Conservation (phyloP, 2,797 vertebrate species). For the Meriones psammophilus region DNA sequence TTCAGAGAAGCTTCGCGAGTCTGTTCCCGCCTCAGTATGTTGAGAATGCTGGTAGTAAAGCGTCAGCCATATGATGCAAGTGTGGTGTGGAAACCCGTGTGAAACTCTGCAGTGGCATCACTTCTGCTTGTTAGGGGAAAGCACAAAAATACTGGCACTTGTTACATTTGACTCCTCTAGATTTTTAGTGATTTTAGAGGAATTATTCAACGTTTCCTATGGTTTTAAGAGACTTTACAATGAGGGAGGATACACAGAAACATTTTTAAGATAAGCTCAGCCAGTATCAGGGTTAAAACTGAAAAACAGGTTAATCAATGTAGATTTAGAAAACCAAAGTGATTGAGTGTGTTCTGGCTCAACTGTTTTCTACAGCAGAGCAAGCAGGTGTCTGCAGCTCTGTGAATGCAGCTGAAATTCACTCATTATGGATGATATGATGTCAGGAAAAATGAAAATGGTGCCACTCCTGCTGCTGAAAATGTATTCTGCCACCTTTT, state of each 20-base stretch:
- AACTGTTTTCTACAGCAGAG: not conserved
- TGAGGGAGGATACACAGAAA: not conserved
- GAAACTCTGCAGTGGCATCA: not conserved
- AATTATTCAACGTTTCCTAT: not conserved
- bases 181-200: not conserved
- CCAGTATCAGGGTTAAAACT: not conserved
- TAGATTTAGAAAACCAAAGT: not conserved
- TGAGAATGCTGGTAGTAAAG: not conserved
- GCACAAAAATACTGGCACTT: not conserved
- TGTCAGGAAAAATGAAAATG: not conserved
- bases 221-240: not conserved
- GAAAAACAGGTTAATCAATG: not conserved
- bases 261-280: not conserved
- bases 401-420: not conserved
- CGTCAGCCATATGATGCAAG: not conserved
- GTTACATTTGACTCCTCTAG: not conserved
- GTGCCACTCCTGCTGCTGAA: not conserved
- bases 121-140: not conserved
- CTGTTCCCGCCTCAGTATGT: not conserved
- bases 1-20: not conserved
- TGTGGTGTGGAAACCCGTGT: not conserved
- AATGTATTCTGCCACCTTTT: not conserved
- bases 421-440: not conserved
- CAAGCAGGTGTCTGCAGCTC: not conserved
- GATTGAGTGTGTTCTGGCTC: not conserved